Conservation (phyloP, 2,888 invertebrate species). For the Cynaeus angustus region DNA sequence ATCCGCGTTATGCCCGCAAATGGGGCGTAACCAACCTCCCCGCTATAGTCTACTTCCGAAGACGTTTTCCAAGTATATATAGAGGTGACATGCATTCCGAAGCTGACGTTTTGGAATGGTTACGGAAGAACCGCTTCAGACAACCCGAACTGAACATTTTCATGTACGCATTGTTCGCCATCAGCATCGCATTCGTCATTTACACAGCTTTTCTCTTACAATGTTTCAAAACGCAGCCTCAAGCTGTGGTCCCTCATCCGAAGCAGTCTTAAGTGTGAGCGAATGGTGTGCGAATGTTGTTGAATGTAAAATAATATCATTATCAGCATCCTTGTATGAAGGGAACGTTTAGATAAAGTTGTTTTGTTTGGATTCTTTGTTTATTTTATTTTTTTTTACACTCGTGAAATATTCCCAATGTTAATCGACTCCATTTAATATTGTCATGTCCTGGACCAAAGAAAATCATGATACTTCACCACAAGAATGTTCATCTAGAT, state of each 20-base stretch:
- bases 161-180: constrained; percentile 93
- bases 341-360: constrained; percentile 34
- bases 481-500: constrained; percentile 52
- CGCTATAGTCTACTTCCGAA: constrained; percentile 92
- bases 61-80: constrained; percentile 94
- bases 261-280: constrained; percentile 72
- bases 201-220: constrained; percentile 94
- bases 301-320: constrained; percentile 12
- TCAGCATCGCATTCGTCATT: constrained; percentile 88
- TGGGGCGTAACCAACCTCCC: constrained; percentile 95
- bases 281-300: constrained; percentile 22
- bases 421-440: constrained; percentile 31
- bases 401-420: constrained; percentile 33
- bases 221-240: constrained; percentile 86
- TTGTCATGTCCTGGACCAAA: constrained; percentile 52
- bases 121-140: constrained; percentile 93
- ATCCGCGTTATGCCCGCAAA: constrained; percentile 91
- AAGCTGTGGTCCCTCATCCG: constrained; percentile 77
- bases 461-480: constrained; percentile 48
- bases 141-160: constrained; percentile 95
- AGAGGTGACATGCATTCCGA: constrained; percentile 90
- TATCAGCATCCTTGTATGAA: constrained; percentile 34
- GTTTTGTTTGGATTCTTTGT: constrained; percentile 26
- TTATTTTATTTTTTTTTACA: constrained; percentile 31
- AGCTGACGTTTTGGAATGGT: constrained; percentile 92